Conservation (phyloP, 2,888 invertebrate species). For the Agrotis clavis region DNA sequence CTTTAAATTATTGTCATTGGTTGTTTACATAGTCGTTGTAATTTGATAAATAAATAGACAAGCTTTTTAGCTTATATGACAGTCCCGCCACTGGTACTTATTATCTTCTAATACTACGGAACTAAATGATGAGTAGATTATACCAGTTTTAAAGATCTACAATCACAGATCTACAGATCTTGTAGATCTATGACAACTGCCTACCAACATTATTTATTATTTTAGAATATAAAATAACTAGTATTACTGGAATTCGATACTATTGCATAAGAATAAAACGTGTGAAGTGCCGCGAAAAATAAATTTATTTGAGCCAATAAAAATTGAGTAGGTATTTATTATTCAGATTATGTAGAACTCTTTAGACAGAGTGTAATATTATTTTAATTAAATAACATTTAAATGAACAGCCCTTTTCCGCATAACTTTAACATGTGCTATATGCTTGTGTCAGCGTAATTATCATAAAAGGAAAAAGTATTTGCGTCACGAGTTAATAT, state of each 20-base stretch:
- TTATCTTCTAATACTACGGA: not conserved
- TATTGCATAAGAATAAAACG: conserved; percentile 9
- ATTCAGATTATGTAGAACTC: conserved; percentile 7
- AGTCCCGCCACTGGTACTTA: not conserved
- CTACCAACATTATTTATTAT: not conserved
- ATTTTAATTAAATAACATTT: not conserved
- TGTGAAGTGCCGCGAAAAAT: not conserved
- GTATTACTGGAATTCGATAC: conserved; percentile 5
- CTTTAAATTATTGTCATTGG: too few relatives aligned
- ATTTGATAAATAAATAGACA: too few relatives aligned
- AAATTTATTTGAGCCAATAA: conserved; percentile 16
- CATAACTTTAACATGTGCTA: too few relatives aligned
- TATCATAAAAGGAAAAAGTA: too few relatives aligned
- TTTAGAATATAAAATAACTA: not conserved
- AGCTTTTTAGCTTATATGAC: too few relatives aligned
- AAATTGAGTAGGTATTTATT: conserved; percentile 15
- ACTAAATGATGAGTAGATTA: not conserved
- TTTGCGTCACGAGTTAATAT: too few relatives aligned
- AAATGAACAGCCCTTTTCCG: too few relatives aligned
- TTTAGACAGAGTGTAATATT: not conserved
- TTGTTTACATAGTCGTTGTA: too few relatives aligned
- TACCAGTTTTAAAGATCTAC: too few relatives aligned
- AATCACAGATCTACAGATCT: too few relatives aligned
- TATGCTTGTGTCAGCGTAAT: too few relatives aligned
- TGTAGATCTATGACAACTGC: not conserved